A percentile compares a stretch with the other conserved stretches of the same genome.
phyloP scores from a whole-genome alignment of 2,888 invertebrate species.

The Tachina grossa region DNA sequence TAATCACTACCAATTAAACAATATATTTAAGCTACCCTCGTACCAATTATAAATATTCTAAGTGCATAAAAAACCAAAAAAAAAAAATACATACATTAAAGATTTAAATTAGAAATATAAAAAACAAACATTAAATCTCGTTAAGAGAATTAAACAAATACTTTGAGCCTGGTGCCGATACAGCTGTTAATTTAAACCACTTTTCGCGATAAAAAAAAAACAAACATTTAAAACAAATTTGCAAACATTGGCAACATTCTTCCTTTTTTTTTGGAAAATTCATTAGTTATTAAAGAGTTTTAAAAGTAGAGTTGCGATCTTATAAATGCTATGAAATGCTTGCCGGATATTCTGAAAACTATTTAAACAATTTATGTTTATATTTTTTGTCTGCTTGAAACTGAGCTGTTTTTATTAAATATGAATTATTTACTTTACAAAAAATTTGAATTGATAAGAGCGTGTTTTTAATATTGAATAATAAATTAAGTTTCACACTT shows the following conservation, averaged over 20 bases:
- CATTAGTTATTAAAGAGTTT: neutral
- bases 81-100: neutral
- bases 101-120: neutral
- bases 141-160: conserved; percentile 7
- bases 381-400: conserved; percentile 24
- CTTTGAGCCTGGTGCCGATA: neutral
- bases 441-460: conserved; percentile 25
- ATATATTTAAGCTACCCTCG: no score
- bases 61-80: no score
- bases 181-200: neutral
- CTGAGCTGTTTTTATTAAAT: neutral
- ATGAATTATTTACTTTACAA: neutral
- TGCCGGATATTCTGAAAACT: conserved; percentile 18
- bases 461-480: conserved; percentile 42
- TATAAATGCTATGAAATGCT: neutral
- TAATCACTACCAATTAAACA: no score
- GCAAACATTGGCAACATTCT: neutral
- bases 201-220: neutral
- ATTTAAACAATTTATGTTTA: conserved; percentile 1
- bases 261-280: no score
- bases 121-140: neutral
- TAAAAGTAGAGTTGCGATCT: neutral
- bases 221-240: neutral
- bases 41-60: no score
- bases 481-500: conserved; percentile 42